Conservation (phyloP, 2,888 invertebrate species). For the Cephus spinipes region DNA sequence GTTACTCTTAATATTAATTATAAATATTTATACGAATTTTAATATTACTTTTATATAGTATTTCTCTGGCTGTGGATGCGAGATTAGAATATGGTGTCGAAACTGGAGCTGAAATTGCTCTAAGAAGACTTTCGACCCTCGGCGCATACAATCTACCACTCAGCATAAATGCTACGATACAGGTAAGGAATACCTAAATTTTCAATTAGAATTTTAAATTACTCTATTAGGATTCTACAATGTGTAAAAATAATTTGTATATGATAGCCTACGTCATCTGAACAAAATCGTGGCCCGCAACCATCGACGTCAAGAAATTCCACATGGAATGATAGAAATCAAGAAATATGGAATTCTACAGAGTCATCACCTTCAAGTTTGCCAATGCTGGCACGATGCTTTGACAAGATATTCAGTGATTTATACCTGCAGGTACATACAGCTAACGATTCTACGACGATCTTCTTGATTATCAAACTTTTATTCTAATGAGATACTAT, state of each 20-base stretch:
- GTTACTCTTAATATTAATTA: not conserved
- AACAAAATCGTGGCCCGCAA: constrained; percentile 15
- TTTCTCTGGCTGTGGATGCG: constrained; percentile 80
- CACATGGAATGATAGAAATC: constrained; percentile 46
- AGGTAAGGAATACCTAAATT: constrained; percentile 47
- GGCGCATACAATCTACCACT: constrained; percentile 74
- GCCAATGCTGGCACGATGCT: constrained; percentile 77
- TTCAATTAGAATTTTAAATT: not conserved
- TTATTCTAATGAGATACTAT: constrained; percentile 11
- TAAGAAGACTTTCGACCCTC: constrained; percentile 77
- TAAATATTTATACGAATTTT: not conserved
- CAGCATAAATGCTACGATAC: constrained; percentile 68
- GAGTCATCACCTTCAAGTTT: constrained; percentile 55
- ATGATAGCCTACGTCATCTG: not conserved
- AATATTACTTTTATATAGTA: constrained; percentile 62
- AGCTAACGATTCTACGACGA: not conserved
- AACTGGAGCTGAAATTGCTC: constrained; percentile 79
- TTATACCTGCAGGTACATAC: constrained; percentile 69
- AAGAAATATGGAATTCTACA: constrained; percentile 50
- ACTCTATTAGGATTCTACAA: not conserved
- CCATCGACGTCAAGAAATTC: constrained; percentile 28
- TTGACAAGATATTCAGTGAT: constrained; percentile 77
- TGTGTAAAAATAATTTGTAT: not conserved
- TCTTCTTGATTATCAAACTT: not conserved
- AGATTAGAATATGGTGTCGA: constrained; percentile 86